These are phyloP conservation scores for Nerophis lumbriciformis DNA, from an alignment of 2,113 vertebrate genomes.

Conservation along the genomic window DNA sequence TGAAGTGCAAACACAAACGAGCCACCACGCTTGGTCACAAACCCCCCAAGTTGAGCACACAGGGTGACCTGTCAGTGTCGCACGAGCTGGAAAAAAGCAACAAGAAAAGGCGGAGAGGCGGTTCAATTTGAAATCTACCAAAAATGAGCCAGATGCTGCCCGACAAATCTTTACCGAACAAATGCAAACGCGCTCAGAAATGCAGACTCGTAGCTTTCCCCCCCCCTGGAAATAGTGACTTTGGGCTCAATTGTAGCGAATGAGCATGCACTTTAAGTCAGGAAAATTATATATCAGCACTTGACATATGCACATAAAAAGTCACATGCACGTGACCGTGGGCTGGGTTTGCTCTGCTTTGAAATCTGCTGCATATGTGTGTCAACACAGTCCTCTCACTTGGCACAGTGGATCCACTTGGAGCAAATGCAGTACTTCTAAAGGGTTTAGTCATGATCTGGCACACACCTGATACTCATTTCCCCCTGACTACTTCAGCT, in stretches of 20 bases:
- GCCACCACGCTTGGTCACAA: slow-evolving; percentile 10
- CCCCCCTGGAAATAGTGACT: slow-evolving; percentile 6
- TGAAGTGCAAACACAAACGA: not conserved
- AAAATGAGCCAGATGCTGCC: slow-evolving; percentile 11
- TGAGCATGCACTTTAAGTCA: slow-evolving; percentile 20
- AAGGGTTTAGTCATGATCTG: too few relatives aligned
- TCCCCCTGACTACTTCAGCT: too few relatives aligned
- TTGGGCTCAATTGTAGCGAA: slow-evolving; percentile 34
- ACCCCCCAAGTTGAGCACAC: slow-evolving; percentile 27
- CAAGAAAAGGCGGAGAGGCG: slow-evolving; percentile 31
- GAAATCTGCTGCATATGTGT: slow-evolving; percentile 3
- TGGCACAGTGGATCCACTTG: slow-evolving; percentile 17
- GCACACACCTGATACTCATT: too few relatives aligned
- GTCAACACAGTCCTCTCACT: slow-evolving; percentile 16
- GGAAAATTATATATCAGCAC: slow-evolving; percentile 37
- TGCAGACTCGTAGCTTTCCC: slow-evolving; percentile 19
- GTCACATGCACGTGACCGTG: slow-evolving; percentile 8
- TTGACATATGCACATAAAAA: slow-evolving; percentile 41
- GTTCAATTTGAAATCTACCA: slow-evolving; percentile 6
- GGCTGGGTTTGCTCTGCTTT: not conserved
- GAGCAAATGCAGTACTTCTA: slow-evolving; percentile 10
- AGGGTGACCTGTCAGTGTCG: slow-evolving; percentile 33
- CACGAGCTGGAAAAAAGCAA: slow-evolving; percentile 48
- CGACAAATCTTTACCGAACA: slow-evolving; percentile 10
- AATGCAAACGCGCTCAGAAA: slow-evolving; percentile 28